A percentile compares a stretch with the other conserved stretches of the same genome.
Evolutionary conservation across 2,888 invertebrate genomes (phyloP).

Genomic region (Agrotis exclamationis): DNA sequence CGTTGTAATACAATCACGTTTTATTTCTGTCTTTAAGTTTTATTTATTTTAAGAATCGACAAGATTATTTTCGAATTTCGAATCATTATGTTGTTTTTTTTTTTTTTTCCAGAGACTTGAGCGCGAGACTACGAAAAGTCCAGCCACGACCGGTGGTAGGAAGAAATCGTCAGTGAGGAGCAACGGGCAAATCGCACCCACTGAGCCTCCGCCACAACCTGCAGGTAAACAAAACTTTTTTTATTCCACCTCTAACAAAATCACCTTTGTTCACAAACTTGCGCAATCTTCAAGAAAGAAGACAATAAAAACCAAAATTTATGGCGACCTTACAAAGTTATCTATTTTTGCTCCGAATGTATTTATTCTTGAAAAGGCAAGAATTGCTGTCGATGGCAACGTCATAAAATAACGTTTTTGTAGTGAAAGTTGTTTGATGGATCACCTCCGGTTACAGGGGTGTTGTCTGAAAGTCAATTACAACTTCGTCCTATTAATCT

Average conservation of each 20-base stretch:
- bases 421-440: constrained; percentile 68
- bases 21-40: constrained; percentile 36
- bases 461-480: constrained; percentile 45
- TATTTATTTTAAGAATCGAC: constrained; percentile 33
- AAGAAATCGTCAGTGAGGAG: constrained; percentile 84
- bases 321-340: constrained; percentile 65
- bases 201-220: constrained; percentile 80
- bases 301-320: constrained; percentile 67
- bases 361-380: constrained; percentile 61
- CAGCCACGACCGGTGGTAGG: constrained; percentile 85
- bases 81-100: constrained; percentile 7
- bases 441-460: constrained; percentile 40
- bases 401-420: constrained; percentile 64
- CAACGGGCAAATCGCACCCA: constrained; percentile 85
- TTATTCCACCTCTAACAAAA: constrained; percentile 36
- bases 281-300: constrained; percentile 55
- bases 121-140: constrained; percentile 86
- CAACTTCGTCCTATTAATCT: constrained; percentile 41
- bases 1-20: constrained; percentile 45
- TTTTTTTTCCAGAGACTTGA: constrained; percentile 82
- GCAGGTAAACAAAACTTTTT: constrained; percentile 74
- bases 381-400: constrained; percentile 47
- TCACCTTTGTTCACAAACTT: constrained; percentile 54
- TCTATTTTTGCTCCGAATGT: constrained; percentile 64
- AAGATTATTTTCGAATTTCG: constrained; percentile 47